Evolutionary conservation across 2,113 vertebrate genomes (phyloP), one percentile per base, ranked within the genome.

Genomic region (Sebastes fasciatus): DNA sequence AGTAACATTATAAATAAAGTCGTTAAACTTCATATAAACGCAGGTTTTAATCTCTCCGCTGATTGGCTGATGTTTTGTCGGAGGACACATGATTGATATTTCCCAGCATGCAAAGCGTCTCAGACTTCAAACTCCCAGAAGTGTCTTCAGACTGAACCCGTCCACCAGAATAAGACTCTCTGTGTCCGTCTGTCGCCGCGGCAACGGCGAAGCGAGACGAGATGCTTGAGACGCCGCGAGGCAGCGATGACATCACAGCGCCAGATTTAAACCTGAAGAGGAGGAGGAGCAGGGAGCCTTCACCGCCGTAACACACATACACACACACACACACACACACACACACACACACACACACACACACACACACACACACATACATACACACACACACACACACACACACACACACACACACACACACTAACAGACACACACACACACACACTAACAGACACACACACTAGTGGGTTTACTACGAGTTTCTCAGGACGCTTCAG

Each of bases 171-270:
- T 34, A 34, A 34, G 34, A 14, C 26, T 65, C 2, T 19, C n/a
- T 60, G 84, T 73, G 88, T 84, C 57, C 51, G 81, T 89, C 87
- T 88, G 82, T 86, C 79, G 89, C 89, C 70, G 71, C 54, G 69
- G 60, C 80, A 68, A 80, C 79, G 60, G 83, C 1, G 83, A 87
- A 74, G 83, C 42, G 34, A 34, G 34, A 34, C 4, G 34, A 34
- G 34, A 34, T 34, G 34, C 34, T 34, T 34, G 49, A 83, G 85
- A 72, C 63, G 48, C 74, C 72, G 48, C 69, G 4, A 88, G 49
- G 86, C 74, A 86, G n/a, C 54, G n/a, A n/a, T 26, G 52, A 94
- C 92, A 92, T 94, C 91, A 93, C 82, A 70, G 79, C 45, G 19
- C 80, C 49, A 51, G 13, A 90, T 91, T 79, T 92, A 85, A 88